Base-by-base conservation (phyloP, 64 coral and sea anemone genomes). In the Catalaphyllia jardinei region DNA sequence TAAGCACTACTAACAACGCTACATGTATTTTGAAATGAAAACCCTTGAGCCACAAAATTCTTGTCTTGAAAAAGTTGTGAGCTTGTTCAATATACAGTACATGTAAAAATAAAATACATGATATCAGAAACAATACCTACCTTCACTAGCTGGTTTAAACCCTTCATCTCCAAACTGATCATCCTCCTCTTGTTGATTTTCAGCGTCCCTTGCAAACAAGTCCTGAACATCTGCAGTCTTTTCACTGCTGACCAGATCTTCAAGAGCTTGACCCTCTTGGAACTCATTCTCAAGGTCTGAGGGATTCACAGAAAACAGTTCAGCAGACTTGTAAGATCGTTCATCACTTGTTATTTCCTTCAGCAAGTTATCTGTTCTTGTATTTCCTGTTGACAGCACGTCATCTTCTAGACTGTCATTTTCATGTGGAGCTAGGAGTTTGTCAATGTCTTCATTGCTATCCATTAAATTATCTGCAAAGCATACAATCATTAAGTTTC, bases 371-470 rank as follows among this genome's bases (percentile, higher is more conserved):
- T 77, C 60, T 63, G 78, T 80, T 89, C 86, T 89, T 50, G 76
- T 78, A 78, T 84, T 85, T 89, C 71, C 87, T n/a, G 72, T 82
- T 64, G 20, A 51, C 5, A 89, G 46, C 14, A 89, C 71, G 35
- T 93, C 87, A 46, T 93, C 79, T 30, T 79, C 77, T 46, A 83
- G 71, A 25, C 78, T 82, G 63, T 59, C 77, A 61, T 87, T 89
- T 24, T 96, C 95, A 93, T 91, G 81, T 22, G 75, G 91, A 69
- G 88, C 86, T 0, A 96, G 88, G 12, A 96, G 91, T 72, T 96
- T 96, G 42, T 86, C 77, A 62, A 96, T 93, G 82, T 96, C 95
- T 71, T 96, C 95, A 87, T 92, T 87, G 55, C 91, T 96, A 52
- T 82, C 88, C 62, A 80, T 93, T 52, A 87, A 33, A 20, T 87